Base-by-base conservation (phyloP, 2,888 invertebrate genomes). In the Xestia xanthographa region DNA sequence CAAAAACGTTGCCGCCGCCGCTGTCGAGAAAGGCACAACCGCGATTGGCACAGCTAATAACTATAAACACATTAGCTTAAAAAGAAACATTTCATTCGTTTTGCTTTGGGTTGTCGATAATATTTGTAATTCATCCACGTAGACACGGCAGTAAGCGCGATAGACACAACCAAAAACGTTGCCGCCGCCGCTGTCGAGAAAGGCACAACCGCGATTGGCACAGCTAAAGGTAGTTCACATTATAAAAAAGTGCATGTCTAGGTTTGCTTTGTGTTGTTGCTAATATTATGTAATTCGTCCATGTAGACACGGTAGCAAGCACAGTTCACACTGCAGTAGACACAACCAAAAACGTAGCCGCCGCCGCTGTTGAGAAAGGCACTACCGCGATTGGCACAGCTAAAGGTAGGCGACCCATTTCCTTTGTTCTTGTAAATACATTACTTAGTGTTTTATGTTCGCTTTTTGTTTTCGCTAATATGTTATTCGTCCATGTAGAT, bases 161-260 rank as follows among this genome's bases (percentile, higher is more conserved):
- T 77, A 50, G 76, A 69, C 53, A 79, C 79, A 6, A 79, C 71
- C 6, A 77, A 77, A 79, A 79, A 79, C 0, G 62, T 77, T 41
- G 62, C 77, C 0, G 53, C 71, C 5, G 62, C 71, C 5, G 71
- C 80, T 5, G 53, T 56, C 5, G 63, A 79, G 41, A n/a, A n/a
- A n/a, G n/a, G n/a, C n/a, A n/a, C n/a, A n/a, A n/a, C n/a, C n/a
- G n/a, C n/a, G n/a, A 1, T 72, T 41, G 72, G 77, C 29, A 20
- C 77, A 22, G 63, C 77, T 38, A 77, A 77, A 76, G 73, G 73
- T 73, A 73, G 58, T 56, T 17, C 56, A n/a, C n/a, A 56, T 67
- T 45, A 17, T n/a, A n/a, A 20, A 17, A 48, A 48, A 48, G 6
- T 48, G 20, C 45, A 48, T 48, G 0, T 48, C 45, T 45, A 17